Evolutionary conservation across 2,113 vertebrate species (phyloP).

Genomic region (Onychorhynchus coronatus): DNA sequence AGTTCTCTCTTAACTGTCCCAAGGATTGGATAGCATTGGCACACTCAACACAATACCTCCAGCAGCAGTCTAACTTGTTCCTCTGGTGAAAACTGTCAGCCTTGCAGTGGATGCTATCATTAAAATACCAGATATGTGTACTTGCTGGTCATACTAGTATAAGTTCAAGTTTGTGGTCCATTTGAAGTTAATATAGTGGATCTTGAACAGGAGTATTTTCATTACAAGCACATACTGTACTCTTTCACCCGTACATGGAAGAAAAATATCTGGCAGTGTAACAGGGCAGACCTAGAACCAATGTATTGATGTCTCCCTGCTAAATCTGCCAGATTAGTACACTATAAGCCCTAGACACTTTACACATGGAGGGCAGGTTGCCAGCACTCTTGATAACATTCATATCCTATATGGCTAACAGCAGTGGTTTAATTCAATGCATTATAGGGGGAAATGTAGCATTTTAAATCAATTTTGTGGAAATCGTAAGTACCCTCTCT

Average conservation of each 20-base stretch:
- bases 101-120: background rate
- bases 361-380: accelerated
- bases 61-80: background rate
- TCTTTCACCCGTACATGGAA: background rate
- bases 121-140: background rate
- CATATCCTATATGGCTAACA: background rate
- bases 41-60: background rate
- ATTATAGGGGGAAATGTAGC: background rate
- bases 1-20: background rate
- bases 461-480: background rate
- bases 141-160: background rate
- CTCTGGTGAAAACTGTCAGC: background rate
- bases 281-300: background rate
- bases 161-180: background rate
- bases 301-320: background rate
- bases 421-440: background rate
- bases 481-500: background rate
- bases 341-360: background rate
- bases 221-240: background rate
- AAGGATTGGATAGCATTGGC: background rate
- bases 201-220: background rate
- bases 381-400: background rate
- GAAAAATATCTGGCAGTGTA: background rate
- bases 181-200: background rate
- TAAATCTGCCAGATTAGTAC: background rate